These are phyloP conservation scores for Macrobrachium rosenbergii DNA, from an alignment of 1,140 invertebrate genomes.

Conservation along the genomic window DNA sequence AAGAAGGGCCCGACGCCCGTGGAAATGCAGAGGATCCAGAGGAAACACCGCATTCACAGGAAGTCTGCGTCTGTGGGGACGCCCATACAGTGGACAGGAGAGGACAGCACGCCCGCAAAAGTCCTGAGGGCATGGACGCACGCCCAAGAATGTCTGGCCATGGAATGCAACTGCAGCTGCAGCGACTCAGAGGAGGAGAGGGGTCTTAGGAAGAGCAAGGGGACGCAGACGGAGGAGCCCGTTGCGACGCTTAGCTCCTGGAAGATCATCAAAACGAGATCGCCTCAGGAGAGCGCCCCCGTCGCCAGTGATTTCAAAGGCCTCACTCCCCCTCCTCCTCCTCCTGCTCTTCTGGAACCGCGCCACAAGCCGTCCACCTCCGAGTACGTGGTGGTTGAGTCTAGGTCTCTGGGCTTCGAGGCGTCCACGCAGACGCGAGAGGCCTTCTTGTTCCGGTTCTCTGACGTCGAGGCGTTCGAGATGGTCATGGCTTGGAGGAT, in stretches of 20 bases:
- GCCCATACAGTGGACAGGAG: too few species aligned
- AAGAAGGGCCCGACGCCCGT: too few species aligned
- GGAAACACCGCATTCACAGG: too few species aligned
- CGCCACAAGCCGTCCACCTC: neutral
- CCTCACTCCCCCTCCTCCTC: too few species aligned
- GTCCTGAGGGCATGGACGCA: too few species aligned
- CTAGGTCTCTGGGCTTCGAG: slow-evolving; percentile 19
- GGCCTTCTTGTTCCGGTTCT: slow-evolving; percentile 42
- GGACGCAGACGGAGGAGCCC: slow-evolving; percentile 27
- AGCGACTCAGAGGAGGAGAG: neutral
- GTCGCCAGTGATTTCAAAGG: too few species aligned
- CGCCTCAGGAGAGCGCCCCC: neutral
- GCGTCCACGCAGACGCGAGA: slow-evolving; percentile 26
- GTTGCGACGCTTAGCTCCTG: slow-evolving; percentile 33
- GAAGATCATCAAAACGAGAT: slow-evolving; percentile 28
- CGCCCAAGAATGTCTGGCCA: neutral
- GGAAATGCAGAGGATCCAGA: too few species aligned
- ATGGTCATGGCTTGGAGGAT: slow-evolving; percentile 52
- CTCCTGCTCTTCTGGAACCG: too few species aligned
- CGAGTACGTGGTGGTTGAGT: slow-evolving; percentile 45
- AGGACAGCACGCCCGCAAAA: too few species aligned
- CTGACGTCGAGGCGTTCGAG: slow-evolving; percentile 22
- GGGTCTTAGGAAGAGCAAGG: neutral
- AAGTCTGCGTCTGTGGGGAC: too few species aligned
- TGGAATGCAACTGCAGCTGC: neutral